Base-by-base conservation (phyloP, 2,113 vertebrate species). In the Sturnus vulgaris region DNA sequence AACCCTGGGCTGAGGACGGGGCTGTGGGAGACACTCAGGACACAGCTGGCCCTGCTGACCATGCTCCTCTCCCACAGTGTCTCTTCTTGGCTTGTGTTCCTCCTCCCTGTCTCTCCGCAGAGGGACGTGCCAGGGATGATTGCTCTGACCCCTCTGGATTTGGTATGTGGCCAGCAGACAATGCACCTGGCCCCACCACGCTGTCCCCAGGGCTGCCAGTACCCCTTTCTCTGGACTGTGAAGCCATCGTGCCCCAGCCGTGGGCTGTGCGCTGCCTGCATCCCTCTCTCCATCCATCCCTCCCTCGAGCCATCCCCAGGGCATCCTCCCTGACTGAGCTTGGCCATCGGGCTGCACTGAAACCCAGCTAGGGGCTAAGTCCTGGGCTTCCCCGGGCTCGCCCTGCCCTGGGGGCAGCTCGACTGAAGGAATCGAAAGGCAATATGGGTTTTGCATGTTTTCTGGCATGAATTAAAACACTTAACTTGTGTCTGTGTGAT, bases 381-480 rank as follows among this genome's bases (percentile, higher is more conserved):
- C 88, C 86, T 46, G 68, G 87, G 46, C 90, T 95, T 94, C 92
- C 95, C 93, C 7, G 23, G 49, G 87, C 72, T 87, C 27, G 27
- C 60, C 52, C 82, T 69, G 61, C 66, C 89, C 78, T 3, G 20
- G 76, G 79, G 53, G 80, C 69, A 37, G 93, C 92, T 95, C 44
- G 39, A 94, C 88, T 90, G 93, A 93, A 95, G 93, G 96, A 93
- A 96, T 86, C 0, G 55, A 95, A 96, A 97, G 96, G 97, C 90
- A 23, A 90, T 42, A 86, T 97, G 95, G 81, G 86, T 97, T 97
- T 98, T 98, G 97, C 98, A 98, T 98, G 97, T 98, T 97, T 98
- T 97, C 96, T 97, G 97, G 98, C 98, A 98, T 98, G 97, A 97
- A 97, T 97, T 97, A 97, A 96, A 97, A 98, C 97, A 98, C 97